Evolutionary conservation across 1,140 invertebrate genomes (phyloP).

Genomic region (Dendrolimus kikuchii): DNA sequence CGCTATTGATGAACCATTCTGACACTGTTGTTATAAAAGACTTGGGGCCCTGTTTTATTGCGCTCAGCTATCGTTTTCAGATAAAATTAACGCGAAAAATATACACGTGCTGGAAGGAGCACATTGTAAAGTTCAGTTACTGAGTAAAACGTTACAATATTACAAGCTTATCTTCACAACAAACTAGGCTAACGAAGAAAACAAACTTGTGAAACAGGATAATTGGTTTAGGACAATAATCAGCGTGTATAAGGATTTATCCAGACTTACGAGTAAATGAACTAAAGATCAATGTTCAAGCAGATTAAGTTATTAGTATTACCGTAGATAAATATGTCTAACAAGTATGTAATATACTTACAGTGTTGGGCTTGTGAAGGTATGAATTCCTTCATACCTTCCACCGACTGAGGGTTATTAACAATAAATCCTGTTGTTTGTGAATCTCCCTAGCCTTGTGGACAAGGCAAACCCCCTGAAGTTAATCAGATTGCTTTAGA

Average conservation of each 20-base stretch:
- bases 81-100: too few relatives aligned
- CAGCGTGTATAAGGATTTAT: background rate
- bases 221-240: conserved; percentile 4
- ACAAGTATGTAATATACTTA: conserved; percentile 2
- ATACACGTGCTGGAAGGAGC: too few relatives aligned
- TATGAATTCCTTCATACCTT: conserved; percentile 51
- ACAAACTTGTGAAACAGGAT: conserved; percentile 1
- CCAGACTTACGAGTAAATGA: conserved; percentile 4
- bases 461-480: conserved; percentile 42
- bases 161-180: too few relatives aligned
- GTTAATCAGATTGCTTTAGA: conserved; percentile 58
- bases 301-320: conserved; percentile 11
- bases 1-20: too few relatives aligned
- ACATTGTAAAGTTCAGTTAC: too few relatives aligned
- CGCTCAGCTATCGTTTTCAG: too few relatives aligned
- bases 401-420: conserved; percentile 52
- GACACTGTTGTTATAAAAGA: too few relatives aligned
- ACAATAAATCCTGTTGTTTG: conserved; percentile 62
- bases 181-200: background rate
- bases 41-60: too few relatives aligned
- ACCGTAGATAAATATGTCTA: conserved; percentile 2
- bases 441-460: conserved; percentile 35
- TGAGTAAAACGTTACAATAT: too few relatives aligned
- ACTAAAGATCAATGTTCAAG: background rate
- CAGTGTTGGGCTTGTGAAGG: conserved; percentile 32